Conservation (phyloP, 2,888 invertebrate species). For the Tenthredo amoena region DNA sequence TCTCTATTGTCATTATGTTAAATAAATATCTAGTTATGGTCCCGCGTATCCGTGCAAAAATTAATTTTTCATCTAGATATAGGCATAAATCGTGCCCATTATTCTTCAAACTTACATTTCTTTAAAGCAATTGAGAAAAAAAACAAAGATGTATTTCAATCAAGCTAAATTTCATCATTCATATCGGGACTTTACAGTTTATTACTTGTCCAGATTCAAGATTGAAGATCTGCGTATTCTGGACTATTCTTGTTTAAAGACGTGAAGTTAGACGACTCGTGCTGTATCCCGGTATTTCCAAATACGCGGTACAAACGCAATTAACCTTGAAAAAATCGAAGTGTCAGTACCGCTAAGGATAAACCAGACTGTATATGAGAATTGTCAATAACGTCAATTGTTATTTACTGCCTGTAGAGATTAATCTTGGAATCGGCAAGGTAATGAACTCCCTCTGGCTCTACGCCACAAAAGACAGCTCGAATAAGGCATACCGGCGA, state of each 20-base stretch:
- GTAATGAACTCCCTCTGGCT: neutral
- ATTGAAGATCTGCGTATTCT: neutral
- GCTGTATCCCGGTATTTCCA: neutral
- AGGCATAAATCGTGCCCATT: neutral
- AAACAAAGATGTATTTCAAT: neutral
- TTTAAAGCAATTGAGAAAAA: neutral
- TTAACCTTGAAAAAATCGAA: neutral
- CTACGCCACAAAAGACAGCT: neutral
- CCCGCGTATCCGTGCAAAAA: neutral
- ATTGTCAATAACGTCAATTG: neutral
- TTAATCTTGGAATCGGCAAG: neutral
- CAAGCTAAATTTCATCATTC: neutral
- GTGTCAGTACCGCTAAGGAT: neutral
- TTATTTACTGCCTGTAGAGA: neutral
- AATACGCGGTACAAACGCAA: neutral
- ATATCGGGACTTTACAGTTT: neutral
- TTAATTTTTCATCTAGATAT: neutral
- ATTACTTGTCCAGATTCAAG: neutral
- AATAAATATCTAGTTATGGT: slow-evolving; percentile 42
- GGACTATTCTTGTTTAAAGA: neutral
- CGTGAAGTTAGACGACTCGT: neutral
- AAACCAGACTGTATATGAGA: neutral
- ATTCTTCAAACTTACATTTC: neutral
- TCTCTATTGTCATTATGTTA: slow-evolving; percentile 32
- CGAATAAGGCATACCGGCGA: neutral